Conservation (phyloP, 2,888 invertebrate genomes). For the Pseudococcus viburni region DNA sequence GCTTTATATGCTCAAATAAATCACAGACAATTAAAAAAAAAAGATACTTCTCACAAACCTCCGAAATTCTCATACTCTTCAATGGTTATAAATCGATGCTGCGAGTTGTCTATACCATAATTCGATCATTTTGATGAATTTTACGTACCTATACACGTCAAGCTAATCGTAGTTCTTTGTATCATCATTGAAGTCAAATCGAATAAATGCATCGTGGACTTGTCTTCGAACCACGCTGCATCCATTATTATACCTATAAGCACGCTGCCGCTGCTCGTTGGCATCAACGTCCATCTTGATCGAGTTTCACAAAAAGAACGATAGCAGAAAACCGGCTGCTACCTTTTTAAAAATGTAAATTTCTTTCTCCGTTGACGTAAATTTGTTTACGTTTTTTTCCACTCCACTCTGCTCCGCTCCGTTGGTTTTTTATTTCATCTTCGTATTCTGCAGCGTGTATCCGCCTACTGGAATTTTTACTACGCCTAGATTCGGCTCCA, state of each 20-base stretch:
- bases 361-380: conserved; percentile 26
- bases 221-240: background rate
- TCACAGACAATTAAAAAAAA: background rate
- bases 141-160: background rate
- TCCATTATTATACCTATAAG: background rate
- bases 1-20: background rate
- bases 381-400: conserved; percentile 15
- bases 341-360: conserved; percentile 42
- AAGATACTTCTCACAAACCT: too few species aligned
- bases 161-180: background rate
- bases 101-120: background rate
- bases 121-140: background rate
- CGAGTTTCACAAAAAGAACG: conserved; percentile 16
- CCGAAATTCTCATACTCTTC: background rate
- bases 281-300: conserved; percentile 34
- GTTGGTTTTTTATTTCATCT: background rate
- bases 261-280: background rate
- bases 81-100: background rate
- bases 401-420: background rate
- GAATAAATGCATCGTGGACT: background rate
- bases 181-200: background rate
- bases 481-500: background rate
- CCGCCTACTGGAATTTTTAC: conserved; percentile 39
- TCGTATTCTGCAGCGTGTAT: background rate
- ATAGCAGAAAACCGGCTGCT: conserved; percentile 16